Conservation (phyloP, 2,888 invertebrate species). For the Apocheima hispidaria region DNA sequence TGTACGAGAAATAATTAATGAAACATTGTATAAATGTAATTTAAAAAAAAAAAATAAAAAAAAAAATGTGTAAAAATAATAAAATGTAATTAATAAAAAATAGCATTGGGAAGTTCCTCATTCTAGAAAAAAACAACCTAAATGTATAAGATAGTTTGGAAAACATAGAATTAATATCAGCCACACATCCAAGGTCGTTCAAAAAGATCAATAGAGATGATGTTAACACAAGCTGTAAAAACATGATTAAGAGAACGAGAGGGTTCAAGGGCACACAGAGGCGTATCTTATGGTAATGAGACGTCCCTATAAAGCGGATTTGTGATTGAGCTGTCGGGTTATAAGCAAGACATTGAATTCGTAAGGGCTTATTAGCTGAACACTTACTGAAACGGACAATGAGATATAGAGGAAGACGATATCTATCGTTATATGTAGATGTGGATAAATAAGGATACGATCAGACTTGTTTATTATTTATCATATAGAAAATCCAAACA, state of each 20-base stretch:
- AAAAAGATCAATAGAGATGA: constrained; percentile 28
- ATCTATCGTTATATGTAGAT: constrained; percentile 3
- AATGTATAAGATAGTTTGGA: neutral
- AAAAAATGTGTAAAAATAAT: no score
- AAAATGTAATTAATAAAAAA: no score
- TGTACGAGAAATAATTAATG: no score
- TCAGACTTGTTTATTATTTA: no score
- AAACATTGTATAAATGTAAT: no score
- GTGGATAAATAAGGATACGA: neutral
- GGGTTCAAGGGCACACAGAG: constrained; percentile 35
- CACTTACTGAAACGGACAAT: constrained; percentile 3
- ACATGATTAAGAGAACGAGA: constrained; percentile 29
- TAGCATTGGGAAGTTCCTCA: no score
- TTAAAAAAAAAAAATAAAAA: no score
- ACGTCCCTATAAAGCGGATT: constrained; percentile 34
- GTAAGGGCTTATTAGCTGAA: constrained; percentile 30
- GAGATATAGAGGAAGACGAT: neutral
- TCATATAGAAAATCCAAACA: no score
- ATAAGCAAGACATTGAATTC: constrained; percentile 33
- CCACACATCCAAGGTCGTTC: constrained; percentile 1
- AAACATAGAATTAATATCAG: constrained; percentile 5
- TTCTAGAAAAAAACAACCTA: neutral
- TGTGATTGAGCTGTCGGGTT: constrained; percentile 33
- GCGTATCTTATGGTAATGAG: constrained; percentile 42
- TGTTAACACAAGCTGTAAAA: constrained; percentile 33